Conservation (phyloP, 1,140 invertebrate genomes). For the Drosophila kikkawai region DNA sequence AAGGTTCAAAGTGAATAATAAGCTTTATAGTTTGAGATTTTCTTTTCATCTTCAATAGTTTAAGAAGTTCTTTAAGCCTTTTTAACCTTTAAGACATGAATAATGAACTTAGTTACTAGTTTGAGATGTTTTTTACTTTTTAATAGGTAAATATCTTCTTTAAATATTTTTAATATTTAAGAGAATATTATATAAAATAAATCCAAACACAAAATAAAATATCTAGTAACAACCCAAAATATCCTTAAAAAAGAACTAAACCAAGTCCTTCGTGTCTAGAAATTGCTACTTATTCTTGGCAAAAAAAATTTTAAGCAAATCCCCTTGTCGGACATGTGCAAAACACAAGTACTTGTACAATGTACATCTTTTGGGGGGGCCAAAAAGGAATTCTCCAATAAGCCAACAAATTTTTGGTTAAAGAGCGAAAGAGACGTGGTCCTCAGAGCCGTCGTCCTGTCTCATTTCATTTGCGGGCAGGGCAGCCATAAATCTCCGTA, state of each 20-base stretch:
- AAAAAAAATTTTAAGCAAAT: slow-evolving; percentile 60
- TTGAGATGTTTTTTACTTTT: too few species aligned
- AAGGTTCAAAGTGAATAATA: background rate
- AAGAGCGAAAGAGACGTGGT: slow-evolving; percentile 1
- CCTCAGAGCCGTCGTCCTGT: slow-evolving; percentile 14
- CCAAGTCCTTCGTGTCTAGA: background rate
- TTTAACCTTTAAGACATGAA: too few species aligned
- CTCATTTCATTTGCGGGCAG: slow-evolving; percentile 68
- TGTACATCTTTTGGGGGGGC: slow-evolving; percentile 20
- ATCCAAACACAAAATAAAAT: background rate
- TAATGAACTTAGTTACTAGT: too few species aligned
- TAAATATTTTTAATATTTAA: too few species aligned
- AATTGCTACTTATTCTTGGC: slow-evolving; percentile 24
- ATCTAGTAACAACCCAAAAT: background rate
- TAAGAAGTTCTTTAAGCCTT: background rate
- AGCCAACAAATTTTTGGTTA: background rate
- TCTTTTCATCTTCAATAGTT: background rate
- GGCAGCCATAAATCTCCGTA: slow-evolving; percentile 69
- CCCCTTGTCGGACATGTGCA: slow-evolving; percentile 51
- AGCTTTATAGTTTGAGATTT: background rate
- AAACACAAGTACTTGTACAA: slow-evolving; percentile 30
- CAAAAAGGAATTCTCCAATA: slow-evolving; percentile 12
- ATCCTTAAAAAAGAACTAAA: background rate
- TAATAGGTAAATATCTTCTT: too few species aligned
- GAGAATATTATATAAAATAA: too few species aligned